phyloP scores from a whole-genome alignment of 2,888 invertebrate genomes.

The Chalcosyrphus nemorum region DNA sequence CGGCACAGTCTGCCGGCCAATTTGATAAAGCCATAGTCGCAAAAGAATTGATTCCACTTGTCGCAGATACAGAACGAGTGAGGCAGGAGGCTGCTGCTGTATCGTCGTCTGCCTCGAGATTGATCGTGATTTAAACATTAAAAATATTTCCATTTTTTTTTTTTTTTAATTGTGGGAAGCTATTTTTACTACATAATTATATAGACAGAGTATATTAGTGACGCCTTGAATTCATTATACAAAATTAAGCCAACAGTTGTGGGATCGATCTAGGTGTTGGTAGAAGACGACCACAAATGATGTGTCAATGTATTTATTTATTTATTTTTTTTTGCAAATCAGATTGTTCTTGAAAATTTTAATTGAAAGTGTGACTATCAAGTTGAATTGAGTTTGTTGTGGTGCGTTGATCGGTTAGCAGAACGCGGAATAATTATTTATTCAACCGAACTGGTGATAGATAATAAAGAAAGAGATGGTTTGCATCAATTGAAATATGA shows the following conservation, averaged over 20 bases:
- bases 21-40: slow-evolving; percentile 26
- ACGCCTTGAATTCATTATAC: slow-evolving; percentile 14
- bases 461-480: background rate
- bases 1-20: background rate
- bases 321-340: slow-evolving; percentile 4
- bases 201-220: background rate
- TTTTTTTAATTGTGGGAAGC: background rate
- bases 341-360: slow-evolving; percentile 21
- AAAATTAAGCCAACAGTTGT: background rate
- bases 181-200: slow-evolving; percentile 8
- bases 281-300: background rate
- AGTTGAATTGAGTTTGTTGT: background rate
- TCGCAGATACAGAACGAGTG: background rate
- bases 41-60: slow-evolving; percentile 14
- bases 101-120: background rate
- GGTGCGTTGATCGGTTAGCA: background rate
- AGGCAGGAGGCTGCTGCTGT: background rate
- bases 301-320: background rate
- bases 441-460: background rate
- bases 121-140: slow-evolving; percentile 21
- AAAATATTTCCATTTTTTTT: background rate
- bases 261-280: background rate
- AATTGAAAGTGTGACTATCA: background rate
- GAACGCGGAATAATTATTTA: background rate
- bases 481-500: background rate